phyloP scores from a whole-genome alignment of 2,888 invertebrate genomes.

The Acronicta psi region DNA sequence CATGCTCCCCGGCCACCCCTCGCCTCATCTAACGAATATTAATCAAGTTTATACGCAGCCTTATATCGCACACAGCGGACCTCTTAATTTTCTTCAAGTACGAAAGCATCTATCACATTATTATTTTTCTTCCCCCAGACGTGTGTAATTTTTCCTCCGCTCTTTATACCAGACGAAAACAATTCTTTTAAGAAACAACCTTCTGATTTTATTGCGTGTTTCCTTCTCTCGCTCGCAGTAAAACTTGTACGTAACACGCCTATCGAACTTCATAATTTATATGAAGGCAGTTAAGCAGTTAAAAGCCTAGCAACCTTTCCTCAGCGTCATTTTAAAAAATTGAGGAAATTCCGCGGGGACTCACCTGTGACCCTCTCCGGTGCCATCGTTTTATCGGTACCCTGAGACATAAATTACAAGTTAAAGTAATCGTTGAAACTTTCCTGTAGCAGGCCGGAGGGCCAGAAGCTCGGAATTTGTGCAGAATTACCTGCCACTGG shows the following conservation, averaged over 20 bases:
- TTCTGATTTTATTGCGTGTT: conserved; percentile 40
- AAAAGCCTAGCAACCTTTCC: conserved; percentile 60
- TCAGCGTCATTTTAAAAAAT: conserved; percentile 64
- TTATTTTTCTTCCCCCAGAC: conserved; percentile 50
- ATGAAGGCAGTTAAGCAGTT: conserved; percentile 61
- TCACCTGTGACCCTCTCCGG: conserved; percentile 81
- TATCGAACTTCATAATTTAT: conserved; percentile 60
- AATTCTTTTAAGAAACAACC: conserved; percentile 42
- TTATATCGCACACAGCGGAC: conserved; percentile 62
- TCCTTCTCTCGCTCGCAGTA: conserved; percentile 42
- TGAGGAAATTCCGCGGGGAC: conserved; percentile 68
- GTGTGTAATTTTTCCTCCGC: conserved; percentile 52
- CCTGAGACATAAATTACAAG: conserved; percentile 84
- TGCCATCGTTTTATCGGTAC: conserved; percentile 80
- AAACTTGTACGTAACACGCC: conserved; percentile 53
- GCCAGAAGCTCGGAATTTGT: conserved; percentile 80
- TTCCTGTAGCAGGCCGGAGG: conserved; percentile 78
- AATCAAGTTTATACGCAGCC: conserved; percentile 69
- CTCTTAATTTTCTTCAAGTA: conserved; percentile 69
- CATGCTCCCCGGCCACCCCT: conserved; percentile 59
- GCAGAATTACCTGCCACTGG: conserved; percentile 90
- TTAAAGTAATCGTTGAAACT: conserved; percentile 87
- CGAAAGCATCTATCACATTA: conserved; percentile 55
- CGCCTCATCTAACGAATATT: conserved; percentile 73
- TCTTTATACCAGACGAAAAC: conserved; percentile 43